Percentiles rank a stretch among this genome's conserved stretches.
phyloP scores from a whole-genome alignment of 2,888 invertebrate species.

The Holacanthella duospinosa region DNA sequence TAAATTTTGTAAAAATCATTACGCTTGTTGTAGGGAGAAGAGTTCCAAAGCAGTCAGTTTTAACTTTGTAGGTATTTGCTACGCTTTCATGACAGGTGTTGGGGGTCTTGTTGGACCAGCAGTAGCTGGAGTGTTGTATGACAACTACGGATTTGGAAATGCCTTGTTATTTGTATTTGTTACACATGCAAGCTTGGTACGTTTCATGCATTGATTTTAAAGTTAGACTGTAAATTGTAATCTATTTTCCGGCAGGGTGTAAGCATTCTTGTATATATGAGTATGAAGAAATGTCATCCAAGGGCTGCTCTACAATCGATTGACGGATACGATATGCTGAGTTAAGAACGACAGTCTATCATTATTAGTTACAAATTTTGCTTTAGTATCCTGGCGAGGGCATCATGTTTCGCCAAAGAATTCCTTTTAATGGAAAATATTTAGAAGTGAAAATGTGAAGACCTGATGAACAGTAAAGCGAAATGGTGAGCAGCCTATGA shows the following conservation, averaged over 20 bases:
- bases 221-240: neutral
- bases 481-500: too few relatives aligned
- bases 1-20: too few relatives aligned
- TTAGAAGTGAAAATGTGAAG: too few relatives aligned
- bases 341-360: too few relatives aligned
- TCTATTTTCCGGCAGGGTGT: neutral
- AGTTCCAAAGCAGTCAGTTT: neutral
- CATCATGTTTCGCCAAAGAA: too few relatives aligned
- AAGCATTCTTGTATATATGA: neutral
- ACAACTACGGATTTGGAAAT: neutral
- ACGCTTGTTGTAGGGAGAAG: neutral
- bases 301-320: too few relatives aligned
- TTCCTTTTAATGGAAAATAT: too few relatives aligned
- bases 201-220: neutral
- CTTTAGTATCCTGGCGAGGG: too few relatives aligned
- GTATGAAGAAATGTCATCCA: neutral
- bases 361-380: too few relatives aligned
- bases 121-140: neutral
- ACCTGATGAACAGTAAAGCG: too few relatives aligned
- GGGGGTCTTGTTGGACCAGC: neutral
- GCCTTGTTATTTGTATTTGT: neutral
- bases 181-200: neutral
- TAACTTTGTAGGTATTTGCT: neutral
- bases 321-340: too few relatives aligned
- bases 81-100: neutral